These are phyloP conservation scores for Eutrigla gurnardus DNA, from an alignment of 2,797 vertebrate genomes.

Conservation along the genomic window DNA sequence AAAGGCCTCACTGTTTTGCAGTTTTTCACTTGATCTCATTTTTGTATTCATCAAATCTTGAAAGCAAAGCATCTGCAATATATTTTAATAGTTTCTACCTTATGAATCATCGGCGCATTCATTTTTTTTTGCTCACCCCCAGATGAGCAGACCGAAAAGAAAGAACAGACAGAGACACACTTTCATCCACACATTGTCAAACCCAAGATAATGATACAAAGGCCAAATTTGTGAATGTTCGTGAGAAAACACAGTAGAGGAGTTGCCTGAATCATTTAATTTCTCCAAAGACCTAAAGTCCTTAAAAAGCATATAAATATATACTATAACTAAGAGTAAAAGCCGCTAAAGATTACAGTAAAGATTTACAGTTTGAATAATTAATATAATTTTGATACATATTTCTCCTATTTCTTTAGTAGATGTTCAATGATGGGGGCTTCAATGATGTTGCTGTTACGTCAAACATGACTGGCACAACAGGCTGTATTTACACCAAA, in stretches of 20 bases:
- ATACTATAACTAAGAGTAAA: background rate
- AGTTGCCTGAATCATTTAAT: background rate
- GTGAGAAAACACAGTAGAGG: background rate
- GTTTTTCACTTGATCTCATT: background rate
- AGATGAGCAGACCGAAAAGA: background rate
- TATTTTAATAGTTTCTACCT: background rate
- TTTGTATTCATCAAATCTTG: constrained; percentile 10
- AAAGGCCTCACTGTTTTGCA: background rate
- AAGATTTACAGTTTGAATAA: background rate
- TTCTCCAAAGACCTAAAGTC: background rate
- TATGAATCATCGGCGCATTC: background rate
- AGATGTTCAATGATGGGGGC: no score
- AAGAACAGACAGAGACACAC: background rate
- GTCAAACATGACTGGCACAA: background rate
- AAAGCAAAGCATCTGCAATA: constrained; percentile 9
- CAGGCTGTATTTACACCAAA: constrained; percentile 3
- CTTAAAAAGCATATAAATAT: no score
- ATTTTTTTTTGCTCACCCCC: background rate
- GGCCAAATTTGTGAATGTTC: background rate
- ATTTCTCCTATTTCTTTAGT: background rate
- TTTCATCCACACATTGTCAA: background rate
- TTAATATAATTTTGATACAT: background rate
- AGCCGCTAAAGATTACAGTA: background rate
- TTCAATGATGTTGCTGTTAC: constrained; percentile 1
- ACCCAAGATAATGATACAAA: background rate